Evolutionary conservation across 2,113 vertebrate genomes (phyloP), one percentile per base, ranked within the genome.

Genomic region (Todiramphus saurophagus): DNA sequence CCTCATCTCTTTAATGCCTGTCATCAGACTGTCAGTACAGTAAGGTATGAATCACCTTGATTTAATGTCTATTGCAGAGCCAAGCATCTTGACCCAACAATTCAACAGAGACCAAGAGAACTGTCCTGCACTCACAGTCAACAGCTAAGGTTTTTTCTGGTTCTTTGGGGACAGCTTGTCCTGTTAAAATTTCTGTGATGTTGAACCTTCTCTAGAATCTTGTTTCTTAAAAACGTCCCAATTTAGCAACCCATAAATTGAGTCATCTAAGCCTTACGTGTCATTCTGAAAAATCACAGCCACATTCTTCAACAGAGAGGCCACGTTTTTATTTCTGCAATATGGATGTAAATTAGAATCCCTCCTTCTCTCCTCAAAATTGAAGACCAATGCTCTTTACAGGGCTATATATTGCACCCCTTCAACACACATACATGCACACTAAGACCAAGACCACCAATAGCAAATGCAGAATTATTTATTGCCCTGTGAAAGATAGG

Each of bases 401-500:
- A 76, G 31, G 16, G 31, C 73, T 83, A 55, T 60, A 62, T 74
- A 59, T 75, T 53, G 58, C 75, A 68, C 24, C 41, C 19, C 73
- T 92, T 95, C 83, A 90, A 81, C 68, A 70, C 63, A 80, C 51
- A 87, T 18, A 43, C 31, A 77, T 16, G 50, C 44, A 82, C 39
- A 28, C n/a, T 67, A 33, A 74, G 50, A 74, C 16, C 19, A 63
- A 90, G 94, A 76, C 35, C 77, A 94, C 92, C 83, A 92, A 75
- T 21, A 90, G 21, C 48, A 93, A 92, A 62, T 18, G 14, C 43
- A 93, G 48, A 72, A 88, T 90, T 84, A 75, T 66, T 92, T 96
- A 78, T 62, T 83, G 58, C 23, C 11, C 31, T 67, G 27, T 87
- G 69, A 91, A 92, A 93, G 73, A 82, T 72, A 95, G 82, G n/a